These are phyloP conservation scores for Xestia xanthographa DNA, from an alignment of 2,888 invertebrate species.

Conservation along the genomic window DNA sequence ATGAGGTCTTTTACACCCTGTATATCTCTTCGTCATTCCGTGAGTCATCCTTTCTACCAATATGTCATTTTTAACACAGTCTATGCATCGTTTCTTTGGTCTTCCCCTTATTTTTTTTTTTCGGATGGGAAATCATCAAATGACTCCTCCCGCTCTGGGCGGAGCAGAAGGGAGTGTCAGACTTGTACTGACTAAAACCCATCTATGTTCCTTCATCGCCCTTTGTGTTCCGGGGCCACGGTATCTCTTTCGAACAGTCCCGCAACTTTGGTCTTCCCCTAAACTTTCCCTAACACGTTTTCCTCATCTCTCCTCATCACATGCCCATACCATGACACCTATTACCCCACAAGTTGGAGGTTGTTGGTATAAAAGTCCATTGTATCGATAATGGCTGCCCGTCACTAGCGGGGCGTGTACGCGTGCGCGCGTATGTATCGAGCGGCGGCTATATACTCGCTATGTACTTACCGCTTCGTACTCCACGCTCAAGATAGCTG, in stretches of 20 bases:
- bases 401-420: constrained; percentile 76
- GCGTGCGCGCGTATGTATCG: constrained; percentile 86
- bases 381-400: constrained; percentile 53
- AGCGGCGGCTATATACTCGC: constrained; percentile 71
- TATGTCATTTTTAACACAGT: neutral
- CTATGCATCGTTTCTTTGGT: neutral
- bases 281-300: neutral
- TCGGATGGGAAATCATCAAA: no score
- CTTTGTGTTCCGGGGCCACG: no score
- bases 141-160: no score
- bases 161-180: no score
- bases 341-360: neutral
- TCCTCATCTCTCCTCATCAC: neutral
- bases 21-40: neutral
- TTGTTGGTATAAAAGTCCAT: neutral
- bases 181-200: no score
- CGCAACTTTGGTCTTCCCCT: neutral
- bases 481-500: constrained; percentile 42
- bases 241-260: no score
- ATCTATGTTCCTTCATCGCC: no score
- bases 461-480: constrained; percentile 50
- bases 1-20: no score
- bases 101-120: no score
- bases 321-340: neutral
- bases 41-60: neutral